Evolutionary conservation across 2,888 invertebrate species (phyloP), one percentile per base, ranked within the genome.

Genomic region (Epistrophella euchroma): DNA sequence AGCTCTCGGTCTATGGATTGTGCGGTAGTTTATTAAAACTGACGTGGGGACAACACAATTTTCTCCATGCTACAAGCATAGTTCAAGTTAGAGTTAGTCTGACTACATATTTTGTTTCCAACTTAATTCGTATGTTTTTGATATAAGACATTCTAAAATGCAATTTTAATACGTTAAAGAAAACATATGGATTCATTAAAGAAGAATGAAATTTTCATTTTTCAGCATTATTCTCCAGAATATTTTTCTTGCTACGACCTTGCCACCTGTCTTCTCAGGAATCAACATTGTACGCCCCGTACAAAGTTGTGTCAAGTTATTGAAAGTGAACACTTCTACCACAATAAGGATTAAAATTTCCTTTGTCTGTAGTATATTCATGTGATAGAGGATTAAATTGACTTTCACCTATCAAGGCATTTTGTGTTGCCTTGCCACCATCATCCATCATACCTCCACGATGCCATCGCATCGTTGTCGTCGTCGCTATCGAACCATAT

Each of bases 371-470:
- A 50, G n/a, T n/a, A n/a, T n/a, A 11, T 62, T 25, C 22, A 55
- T 78, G 62, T 66, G 47, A 52, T 35, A 22, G 55, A 37, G 68
- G 58, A 32, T 45, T 55, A 43, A 17, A 35, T 45, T 37, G 62
- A 78, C 19, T 45, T 78, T 71, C 17, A 58, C 72, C 72, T 79
- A 66, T 72, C 78, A 72, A 64, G 56, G 62, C 6, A 71, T 71
- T 47, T 32, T 62, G 22, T 45, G 71, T 45, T 78, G 50, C 55
- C 17, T 37, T 47, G 11, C 19, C 50, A 52, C 45, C 60, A n/a
- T 2, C 32, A 32, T 22, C 19, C 17, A 56, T 17, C 56, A 56
- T 11, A 32, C 32, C 52, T 32, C 9, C 17, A 56, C 4, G 6
- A 10, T n/a, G 10, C n/a, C 55, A n/a, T 5, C 43, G 22, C 22